A percentile compares a stretch with the other conserved stretches of the same genome.
Conservation (phyloP, 2,113 vertebrate species). For the Telmatochromis bifrenatus region DNA sequence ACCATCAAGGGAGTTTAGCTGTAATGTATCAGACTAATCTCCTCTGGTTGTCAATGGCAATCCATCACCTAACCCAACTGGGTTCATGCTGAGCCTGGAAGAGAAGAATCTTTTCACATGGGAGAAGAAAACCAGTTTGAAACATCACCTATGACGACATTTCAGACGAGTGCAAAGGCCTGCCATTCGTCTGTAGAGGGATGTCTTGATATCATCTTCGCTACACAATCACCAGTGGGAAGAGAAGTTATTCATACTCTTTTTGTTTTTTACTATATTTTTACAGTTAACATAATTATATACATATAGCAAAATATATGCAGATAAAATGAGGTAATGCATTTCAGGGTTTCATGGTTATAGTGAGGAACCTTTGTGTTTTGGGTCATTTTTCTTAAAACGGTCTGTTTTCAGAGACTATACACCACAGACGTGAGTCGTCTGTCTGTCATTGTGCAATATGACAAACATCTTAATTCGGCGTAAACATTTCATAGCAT, state of each 20-base stretch:
- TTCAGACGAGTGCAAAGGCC: neutral
- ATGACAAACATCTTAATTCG: neutral
- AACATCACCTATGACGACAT: slow-evolving; percentile 4
- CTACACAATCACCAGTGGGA: neutral
- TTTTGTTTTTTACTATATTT: neutral
- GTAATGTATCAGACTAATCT: slow-evolving; percentile 38
- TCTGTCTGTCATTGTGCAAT: neutral
- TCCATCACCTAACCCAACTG: slow-evolving; percentile 35
- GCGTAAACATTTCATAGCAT: neutral
- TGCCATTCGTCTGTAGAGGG: neutral
- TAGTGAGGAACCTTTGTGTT: neutral
- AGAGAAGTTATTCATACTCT: neutral
- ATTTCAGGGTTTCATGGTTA: neutral
- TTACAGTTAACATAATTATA: neutral
- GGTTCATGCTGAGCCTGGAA: neutral
- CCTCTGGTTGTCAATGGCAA: slow-evolving; percentile 2
- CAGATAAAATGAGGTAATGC: neutral
- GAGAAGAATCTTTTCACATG: neutral
- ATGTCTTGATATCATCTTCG: neutral
- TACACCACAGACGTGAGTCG: neutral
- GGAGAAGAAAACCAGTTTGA: slow-evolving; percentile 8
- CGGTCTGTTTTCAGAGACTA: neutral
- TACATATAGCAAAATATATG: neutral
- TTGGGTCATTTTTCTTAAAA: neutral
- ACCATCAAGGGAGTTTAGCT: slow-evolving; percentile 12